Conservation (phyloP, 2,888 invertebrate species). For the Sphaeridia pumilis region DNA sequence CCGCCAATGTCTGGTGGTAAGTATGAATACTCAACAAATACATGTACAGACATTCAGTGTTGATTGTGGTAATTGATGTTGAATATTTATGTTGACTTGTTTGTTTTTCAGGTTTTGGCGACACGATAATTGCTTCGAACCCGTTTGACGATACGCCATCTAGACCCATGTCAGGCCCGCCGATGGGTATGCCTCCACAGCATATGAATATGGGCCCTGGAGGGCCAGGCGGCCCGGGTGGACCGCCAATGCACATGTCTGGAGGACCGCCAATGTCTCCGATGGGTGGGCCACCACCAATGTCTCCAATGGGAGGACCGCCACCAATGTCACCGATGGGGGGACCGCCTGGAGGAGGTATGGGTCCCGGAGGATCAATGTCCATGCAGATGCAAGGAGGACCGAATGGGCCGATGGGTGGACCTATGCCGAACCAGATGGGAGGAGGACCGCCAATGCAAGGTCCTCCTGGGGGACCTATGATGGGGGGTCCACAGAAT, state of each 20-base stretch:
- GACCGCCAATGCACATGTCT: conserved; percentile 40
- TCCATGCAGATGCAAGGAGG: conserved; percentile 16
- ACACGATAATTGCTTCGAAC: conserved; percentile 86
- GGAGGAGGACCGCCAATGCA: conserved; percentile 14
- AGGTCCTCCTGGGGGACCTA: conserved; percentile 3
- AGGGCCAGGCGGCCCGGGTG: conserved; percentile 36
- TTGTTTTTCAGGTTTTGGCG: conserved; percentile 53
- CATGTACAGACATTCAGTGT: not conserved
- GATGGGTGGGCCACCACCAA: conserved; percentile 36
- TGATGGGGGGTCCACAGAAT: not conserved
- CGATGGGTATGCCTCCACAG: conserved; percentile 40
- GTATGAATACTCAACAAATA: no score
- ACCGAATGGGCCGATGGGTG: conserved; percentile 8
- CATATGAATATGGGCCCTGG: conserved; percentile 22
- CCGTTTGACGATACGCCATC: conserved; percentile 82
- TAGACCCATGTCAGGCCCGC: conserved; percentile 33
- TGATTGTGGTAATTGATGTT: not conserved
- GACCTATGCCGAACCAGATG: conserved; percentile 27
- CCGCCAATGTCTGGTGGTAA: conserved; percentile 53
- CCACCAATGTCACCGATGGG: conserved; percentile 41
- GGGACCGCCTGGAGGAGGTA: conserved; percentile 41
- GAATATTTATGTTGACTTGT: not conserved
- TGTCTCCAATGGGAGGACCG: not conserved
- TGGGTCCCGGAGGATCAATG: conserved; percentile 38
- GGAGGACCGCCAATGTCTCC: conserved; percentile 38